Evolutionary conservation across 2,113 vertebrate genomes (phyloP).

Genomic region (Leuciscus idus): DNA sequence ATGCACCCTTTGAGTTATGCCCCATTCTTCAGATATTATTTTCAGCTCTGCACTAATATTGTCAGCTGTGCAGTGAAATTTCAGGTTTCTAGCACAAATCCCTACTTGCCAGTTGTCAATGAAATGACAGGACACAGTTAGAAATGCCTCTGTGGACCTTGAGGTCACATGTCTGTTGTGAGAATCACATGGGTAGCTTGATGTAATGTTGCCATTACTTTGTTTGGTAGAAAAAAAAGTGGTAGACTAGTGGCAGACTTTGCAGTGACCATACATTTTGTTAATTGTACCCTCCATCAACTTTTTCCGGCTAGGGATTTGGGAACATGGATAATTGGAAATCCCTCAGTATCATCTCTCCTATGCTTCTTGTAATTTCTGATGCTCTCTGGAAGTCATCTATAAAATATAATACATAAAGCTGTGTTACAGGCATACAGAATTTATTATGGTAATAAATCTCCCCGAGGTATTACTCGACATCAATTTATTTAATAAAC

Average conservation of each 20-base stretch:
- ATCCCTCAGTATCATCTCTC: too few species aligned
- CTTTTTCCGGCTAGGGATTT: background rate
- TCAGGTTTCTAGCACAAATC: background rate
- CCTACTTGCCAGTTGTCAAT: too few species aligned
- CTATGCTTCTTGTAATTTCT: too few species aligned
- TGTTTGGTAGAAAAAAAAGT: too few species aligned
- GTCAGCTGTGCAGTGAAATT: background rate
- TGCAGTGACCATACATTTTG: background rate
- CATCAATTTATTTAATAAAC: too few species aligned
- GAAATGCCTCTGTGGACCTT: conserved; percentile 29
- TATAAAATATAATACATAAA: too few species aligned
- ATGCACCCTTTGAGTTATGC: conserved; percentile 43
- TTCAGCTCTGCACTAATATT: background rate
- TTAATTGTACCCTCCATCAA: background rate
- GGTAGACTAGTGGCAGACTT: too few species aligned
- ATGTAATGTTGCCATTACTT: conserved; percentile 1
- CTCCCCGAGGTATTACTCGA: too few species aligned
- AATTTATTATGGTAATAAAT: too few species aligned
- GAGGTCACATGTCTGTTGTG: background rate
- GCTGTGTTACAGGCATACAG: too few species aligned
- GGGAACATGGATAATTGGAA: background rate
- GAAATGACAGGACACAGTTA: conserved; percentile 15
- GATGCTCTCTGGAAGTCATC: too few species aligned
- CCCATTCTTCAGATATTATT: conserved; percentile 13
- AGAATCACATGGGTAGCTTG: background rate